phyloP scores from a whole-genome alignment of 2,113 vertebrate species.

The Poeciliopsis prolifica region DNA sequence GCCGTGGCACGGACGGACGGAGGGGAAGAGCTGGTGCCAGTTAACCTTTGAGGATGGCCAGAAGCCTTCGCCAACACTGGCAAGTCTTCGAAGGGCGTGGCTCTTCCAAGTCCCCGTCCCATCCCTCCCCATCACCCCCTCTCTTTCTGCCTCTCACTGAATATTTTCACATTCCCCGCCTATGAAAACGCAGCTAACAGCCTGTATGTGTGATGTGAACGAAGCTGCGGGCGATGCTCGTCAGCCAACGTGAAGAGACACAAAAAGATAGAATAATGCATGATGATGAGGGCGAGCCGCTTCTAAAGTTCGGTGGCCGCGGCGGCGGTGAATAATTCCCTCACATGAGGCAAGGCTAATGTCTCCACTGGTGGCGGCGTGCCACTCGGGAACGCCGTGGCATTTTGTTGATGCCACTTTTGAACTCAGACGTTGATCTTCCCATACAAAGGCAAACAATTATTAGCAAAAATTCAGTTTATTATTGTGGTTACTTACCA shows the following conservation, averaged over 20 bases:
- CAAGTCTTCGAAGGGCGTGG: conserved; percentile 31
- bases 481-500: not conserved
- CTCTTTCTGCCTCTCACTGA: conserved; percentile 32
- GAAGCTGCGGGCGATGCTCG: conserved; percentile 47
- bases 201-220: conserved; percentile 56
- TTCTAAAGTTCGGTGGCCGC: conserved; percentile 67
- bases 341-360: conserved; percentile 58
- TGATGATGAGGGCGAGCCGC: conserved; percentile 58
- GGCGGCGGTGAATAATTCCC: conserved; percentile 72
- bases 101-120: conserved; percentile 3
- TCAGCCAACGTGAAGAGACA: conserved; percentile 58
- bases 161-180: conserved; percentile 68
- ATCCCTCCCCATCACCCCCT: not conserved
- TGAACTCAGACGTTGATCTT: conserved; percentile 17
- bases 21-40: conserved; percentile 33
- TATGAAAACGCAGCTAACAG: conserved; percentile 66
- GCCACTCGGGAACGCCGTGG: conserved; percentile 30
- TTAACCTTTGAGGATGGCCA: conserved; percentile 71
- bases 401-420: conserved; percentile 51
- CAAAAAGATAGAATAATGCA: conserved; percentile 70
- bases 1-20: conserved; percentile 58
- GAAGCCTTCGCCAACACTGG: conserved; percentile 35
- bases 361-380: conserved; percentile 12
- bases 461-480: not conserved
- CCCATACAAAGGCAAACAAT: conserved; percentile 5